Evolutionary conservation across 2,113 vertebrate species (phyloP), one percentile per base, ranked within the genome.

Genomic region (Triplophysa siluroides): DNA sequence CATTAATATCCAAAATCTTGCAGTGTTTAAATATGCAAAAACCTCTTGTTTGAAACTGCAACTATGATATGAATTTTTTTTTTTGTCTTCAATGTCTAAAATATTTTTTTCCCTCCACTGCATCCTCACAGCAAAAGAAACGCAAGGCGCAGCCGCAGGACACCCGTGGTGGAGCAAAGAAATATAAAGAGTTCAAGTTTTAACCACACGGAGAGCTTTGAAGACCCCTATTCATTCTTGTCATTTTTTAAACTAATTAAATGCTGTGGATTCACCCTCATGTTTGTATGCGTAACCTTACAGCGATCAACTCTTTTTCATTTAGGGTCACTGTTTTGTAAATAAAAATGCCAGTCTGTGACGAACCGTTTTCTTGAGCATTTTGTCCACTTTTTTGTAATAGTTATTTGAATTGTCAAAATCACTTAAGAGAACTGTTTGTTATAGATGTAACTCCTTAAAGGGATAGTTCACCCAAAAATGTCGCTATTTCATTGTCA

Each of bases 101-200:
- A 24, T 60, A 10, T 61, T 11, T 67, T 29, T 21, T 52, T 2
- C n/a, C 66, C 24, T 14, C 43, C 11, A 9, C 19, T 6, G 24
- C 0, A 54, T 24, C 72, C 65, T 1, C 65, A 7, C 88, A 98
- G 96, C 96, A 96, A 92, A 97, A 97, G 88, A 97, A 98, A 84
- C 90, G 96, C 86, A 98, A 97, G 89, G 95, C 95, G 6, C 96
- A 97, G 83, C 95, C 96, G 0, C 95, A 97, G 86, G 95, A 96
- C 85, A 94, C 92, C 0, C 87, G 95, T 2, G 88, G 93, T 0
- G 95, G 95, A 0, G 95, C 93, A 85, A 98, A 97, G 91, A 97
- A 96, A 85, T 97, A 98, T 84, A 97, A 98, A 81, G 95, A 97
- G 83, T 98, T 97, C 92, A 97, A 97, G 88, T 98, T 97, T 86